Evolutionary conservation across 2,113 vertebrate species (phyloP), one percentile per base, ranked within the genome.

Genomic region (Mesitornis unicolor): DNA sequence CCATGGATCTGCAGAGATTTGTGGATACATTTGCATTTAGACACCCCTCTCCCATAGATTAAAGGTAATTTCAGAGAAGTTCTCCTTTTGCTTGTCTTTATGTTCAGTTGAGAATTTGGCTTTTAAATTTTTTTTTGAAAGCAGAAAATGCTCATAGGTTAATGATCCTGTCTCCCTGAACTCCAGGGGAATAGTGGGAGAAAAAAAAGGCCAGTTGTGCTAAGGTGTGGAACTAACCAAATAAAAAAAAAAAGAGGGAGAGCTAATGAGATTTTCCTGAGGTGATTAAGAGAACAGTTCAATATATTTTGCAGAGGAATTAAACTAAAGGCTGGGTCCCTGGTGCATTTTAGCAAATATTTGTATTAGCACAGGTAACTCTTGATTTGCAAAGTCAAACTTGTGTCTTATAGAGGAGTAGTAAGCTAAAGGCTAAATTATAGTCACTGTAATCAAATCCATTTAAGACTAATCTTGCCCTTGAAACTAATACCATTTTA

Each of bases 371-470:
- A 81, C 73, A 60, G 13, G 6, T 83, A 18, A 35, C 10, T 86
- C 50, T 48, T 53, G 6, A 43, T 77, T 84, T 76, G 28, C 17
- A 69, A 51, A 80, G 42, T 86, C 76, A 89, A 74, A 79, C 16
- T 29, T 51, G 18, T 40, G 20, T 40, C 70, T 93, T 0, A 0
- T 6, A 65, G n/a, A 47, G 51, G 13, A 71, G 4, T 53, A 10
- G 40, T 28, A 69, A 89, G 11, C 16, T 69, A 57, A 69, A 19
- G n/a, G n/a, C 77, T 33, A 22, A 43, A 69, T 78, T 91, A 31
- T 20, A 47, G 1, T 68, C 21, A 20, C 33, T 31, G 21, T 14
- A n/a, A 84, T 59, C 18, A 64, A 70, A 78, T 60, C 60, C 4
- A 56, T 59, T 80, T 70, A 84, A 50, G 14, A 54, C 16, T 75